These are phyloP conservation scores for Beroe forskalii DNA, from an alignment of 37 sponge, comb jelly and placozoan genomes.

Conservation along the genomic window DNA sequence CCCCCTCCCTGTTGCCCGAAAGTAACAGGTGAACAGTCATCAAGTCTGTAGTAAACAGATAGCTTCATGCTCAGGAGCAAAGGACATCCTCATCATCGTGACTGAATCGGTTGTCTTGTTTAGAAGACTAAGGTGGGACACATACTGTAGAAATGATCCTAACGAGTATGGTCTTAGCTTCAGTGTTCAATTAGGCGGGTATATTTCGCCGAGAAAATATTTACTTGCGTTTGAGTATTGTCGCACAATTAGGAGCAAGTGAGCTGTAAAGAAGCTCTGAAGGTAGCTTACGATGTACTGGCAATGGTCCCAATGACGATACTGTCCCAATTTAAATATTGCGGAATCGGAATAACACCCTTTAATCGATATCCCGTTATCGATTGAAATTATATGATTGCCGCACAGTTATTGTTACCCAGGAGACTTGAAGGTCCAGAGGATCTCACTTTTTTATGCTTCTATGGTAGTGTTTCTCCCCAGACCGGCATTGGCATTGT, in stretches of 20 bases:
- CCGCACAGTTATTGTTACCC: too few relatives aligned
- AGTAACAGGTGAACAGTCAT: constrained; percentile 59
- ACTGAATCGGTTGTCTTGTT: constrained; percentile 82
- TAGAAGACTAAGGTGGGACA: constrained; percentile 87
- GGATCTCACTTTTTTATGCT: too few relatives aligned
- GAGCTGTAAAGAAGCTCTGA: too few relatives aligned
- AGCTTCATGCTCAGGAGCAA: constrained; percentile 64
- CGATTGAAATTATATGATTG: too few relatives aligned
- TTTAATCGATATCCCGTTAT: too few relatives aligned
- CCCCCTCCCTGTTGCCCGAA: constrained; percentile 49
- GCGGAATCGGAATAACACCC: too few relatives aligned
- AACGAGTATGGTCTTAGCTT: constrained; percentile 94
- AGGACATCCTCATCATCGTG: constrained; percentile 83
- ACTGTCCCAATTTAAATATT: too few relatives aligned
- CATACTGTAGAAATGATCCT: constrained; percentile 99
- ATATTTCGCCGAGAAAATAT: background rate
- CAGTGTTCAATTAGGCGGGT: background rate
- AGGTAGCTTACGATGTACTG: too few relatives aligned
- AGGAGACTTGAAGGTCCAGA: too few relatives aligned
- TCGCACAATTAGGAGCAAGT: too few relatives aligned
- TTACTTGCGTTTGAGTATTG: constrained; percentile 64
- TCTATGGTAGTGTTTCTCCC: too few relatives aligned
- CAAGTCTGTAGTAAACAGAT: background rate
- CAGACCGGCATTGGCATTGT: constrained; percentile 54
- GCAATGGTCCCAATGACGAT: too few relatives aligned